Base-by-base conservation (phyloP, 2,888 invertebrate genomes). In the Eretmocerus hayati region DNA sequence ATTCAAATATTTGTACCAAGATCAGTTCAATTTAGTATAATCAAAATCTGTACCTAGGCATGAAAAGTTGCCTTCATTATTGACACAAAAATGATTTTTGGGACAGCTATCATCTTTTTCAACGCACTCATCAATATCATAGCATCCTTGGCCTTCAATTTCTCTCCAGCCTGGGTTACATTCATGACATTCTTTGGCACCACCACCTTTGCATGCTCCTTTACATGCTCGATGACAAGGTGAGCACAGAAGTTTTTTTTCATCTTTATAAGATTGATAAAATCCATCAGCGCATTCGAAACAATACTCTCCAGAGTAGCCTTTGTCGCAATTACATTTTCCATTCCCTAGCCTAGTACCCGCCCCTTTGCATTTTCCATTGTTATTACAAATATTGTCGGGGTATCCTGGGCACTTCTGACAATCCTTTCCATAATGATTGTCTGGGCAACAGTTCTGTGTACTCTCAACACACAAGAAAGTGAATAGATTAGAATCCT, bases 261-360 rank as follows among this genome's bases (percentile, higher is more conserved):
- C 81, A 73, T 90, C 89, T 58, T 77, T 79, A 59, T 85, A 88
- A 0, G 87, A 77, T 59, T 81, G 76, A 66, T 85, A 91, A 64
- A 82, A 85, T 2, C 81, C 82, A n/a, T 73, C 66, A 13, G 78
- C 76, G 70, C 97, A 97, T n/a, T 77, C 72, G 45, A 84, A 79
- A 72, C 97, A 97, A 21, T 76, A 71, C 0, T 81, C 78, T 9
- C 54, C 54, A 0, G 69, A 63, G 66, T 96, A 96, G 0, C 92
- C 95, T 5, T 69, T 62, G 62, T 92, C 83, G 71, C 96, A 97
- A 13, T 79, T 73, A 66, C 97, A 97, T 53, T 85, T 82, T 0
- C 96, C 97, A 64, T 86, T 91, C 0, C 97, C 97, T 70, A 90
- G 90, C 36, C 95, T 77, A 0, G 93, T 94, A 0, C 96, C 96